Evolutionary conservation across 2,888 invertebrate genomes (phyloP).

Genomic region (Sepiola atlantica): DNA sequence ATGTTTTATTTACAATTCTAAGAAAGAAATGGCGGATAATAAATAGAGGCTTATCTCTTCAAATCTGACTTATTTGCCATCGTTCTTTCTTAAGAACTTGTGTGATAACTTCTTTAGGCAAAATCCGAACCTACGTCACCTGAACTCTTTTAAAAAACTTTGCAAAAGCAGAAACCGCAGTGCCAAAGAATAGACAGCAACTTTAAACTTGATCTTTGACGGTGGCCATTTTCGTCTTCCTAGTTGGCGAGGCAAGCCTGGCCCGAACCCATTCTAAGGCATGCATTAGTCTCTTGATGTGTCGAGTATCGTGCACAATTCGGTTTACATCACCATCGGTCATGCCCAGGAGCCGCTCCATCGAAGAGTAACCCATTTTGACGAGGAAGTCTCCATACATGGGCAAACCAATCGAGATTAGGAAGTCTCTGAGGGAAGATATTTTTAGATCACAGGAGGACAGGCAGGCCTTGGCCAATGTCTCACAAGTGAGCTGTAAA

Average conservation of each 20-base stretch:
- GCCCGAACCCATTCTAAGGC: conserved; percentile 70
- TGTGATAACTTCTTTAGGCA: not conserved
- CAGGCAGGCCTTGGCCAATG: conserved; percentile 68
- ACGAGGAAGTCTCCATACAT: conserved; percentile 69
- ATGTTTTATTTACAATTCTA: conserved; percentile 19
- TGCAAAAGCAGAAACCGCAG: not conserved
- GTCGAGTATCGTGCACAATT: conserved; percentile 65
- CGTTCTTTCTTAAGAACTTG: not conserved
- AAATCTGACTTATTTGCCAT: not conserved
- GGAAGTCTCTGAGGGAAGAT: conserved; percentile 70
- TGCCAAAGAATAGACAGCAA: not conserved
- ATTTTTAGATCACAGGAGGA: conserved; percentile 72
- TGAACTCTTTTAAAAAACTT: not conserved
- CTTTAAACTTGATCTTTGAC: conserved; percentile 45
- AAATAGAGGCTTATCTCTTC: not conserved
- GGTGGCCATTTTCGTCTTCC: conserved; percentile 41
- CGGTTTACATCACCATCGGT: conserved; percentile 64
- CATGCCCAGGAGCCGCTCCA: conserved; percentile 65
- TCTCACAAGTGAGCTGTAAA: conserved; percentile 71
- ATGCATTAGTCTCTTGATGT: conserved; percentile 66
- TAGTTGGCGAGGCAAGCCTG: conserved; percentile 60
- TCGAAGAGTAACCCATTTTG: conserved; percentile 57
- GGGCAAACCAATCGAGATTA: conserved; percentile 73
- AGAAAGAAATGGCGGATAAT: not conserved
- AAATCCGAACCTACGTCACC: not conserved